Conservation (phyloP, 2,797 vertebrate species). For the Acipenser oxyrinchus region DNA sequence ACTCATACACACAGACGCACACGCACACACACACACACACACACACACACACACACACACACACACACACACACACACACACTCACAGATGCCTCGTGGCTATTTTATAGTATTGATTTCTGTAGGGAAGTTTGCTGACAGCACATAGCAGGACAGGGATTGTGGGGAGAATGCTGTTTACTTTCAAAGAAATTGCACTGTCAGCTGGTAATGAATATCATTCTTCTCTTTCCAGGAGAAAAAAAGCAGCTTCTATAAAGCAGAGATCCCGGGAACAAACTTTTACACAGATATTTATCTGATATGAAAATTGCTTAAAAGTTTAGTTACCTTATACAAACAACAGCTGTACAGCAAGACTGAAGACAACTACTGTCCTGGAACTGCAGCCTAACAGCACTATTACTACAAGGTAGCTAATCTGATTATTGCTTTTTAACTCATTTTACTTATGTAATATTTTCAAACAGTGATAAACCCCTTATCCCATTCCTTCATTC, state of each 20-base stretch:
- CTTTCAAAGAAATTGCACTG: neutral
- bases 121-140: neutral
- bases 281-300: too few species aligned
- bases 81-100: neutral
- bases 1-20: neutral
- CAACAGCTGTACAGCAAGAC: too few species aligned
- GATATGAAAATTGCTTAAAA: too few species aligned
- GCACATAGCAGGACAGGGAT: neutral
- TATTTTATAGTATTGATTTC: neutral
- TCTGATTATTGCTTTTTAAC: too few species aligned
- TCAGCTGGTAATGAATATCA: neutral
- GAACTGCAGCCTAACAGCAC: too few species aligned
- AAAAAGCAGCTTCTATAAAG: neutral
- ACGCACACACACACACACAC: neutral
- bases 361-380: too few species aligned
- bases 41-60: neutral
- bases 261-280: neutral
- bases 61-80: too few species aligned
- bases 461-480: neutral
- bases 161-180: neutral
- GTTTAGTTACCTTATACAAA: too few species aligned
- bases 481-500: neutral
- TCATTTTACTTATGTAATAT: too few species aligned
- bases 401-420: too few species aligned
- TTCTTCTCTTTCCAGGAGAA: neutral